phyloP scores from a whole-genome alignment of 2,888 invertebrate genomes.

The Auanema freiburgensis region DNA sequence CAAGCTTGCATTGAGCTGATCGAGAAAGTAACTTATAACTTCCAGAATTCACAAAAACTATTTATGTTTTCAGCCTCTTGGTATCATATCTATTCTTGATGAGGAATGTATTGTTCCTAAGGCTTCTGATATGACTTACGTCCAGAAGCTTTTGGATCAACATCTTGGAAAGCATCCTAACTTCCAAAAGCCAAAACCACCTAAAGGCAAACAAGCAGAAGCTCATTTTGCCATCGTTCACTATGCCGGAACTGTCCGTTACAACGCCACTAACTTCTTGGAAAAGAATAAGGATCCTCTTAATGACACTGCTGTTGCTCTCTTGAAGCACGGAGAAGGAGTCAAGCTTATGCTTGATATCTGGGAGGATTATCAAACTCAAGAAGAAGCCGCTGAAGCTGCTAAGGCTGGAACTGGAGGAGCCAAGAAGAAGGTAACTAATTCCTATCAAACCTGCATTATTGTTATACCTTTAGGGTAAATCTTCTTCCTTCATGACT shows the following conservation, averaged over 20 bases:
- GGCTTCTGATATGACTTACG: conserved; percentile 96
- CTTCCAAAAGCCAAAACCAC: conserved; percentile 86
- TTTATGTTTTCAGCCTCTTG: conserved; percentile 81
- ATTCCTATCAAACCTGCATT: too few relatives aligned
- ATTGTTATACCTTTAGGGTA: conserved; percentile 25
- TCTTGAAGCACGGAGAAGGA: conserved; percentile 61
- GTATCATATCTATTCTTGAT: conserved; percentile 99
- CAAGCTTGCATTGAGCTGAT: conserved; percentile 92
- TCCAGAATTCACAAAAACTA: background rate
- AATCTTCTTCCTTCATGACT: conserved; percentile 75
- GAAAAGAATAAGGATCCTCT: conserved; percentile 70
- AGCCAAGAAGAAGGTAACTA: conserved; percentile 51
- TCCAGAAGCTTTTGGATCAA: conserved; percentile 97
- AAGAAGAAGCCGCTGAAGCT: conserved; percentile 62
- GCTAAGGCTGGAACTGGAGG: conserved; percentile 55
- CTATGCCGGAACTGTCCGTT: conserved; percentile 89
- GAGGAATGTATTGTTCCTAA: conserved; percentile 99
- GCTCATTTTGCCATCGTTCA: conserved; percentile 98
- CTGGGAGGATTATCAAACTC: conserved; percentile 63
- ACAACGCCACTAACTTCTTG: conserved; percentile 68
- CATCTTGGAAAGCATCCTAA: conserved; percentile 92
- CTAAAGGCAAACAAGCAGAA: conserved; percentile 75
- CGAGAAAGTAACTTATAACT: conserved; percentile 74
- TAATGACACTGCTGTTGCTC: conserved; percentile 67
- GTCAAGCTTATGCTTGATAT: conserved; percentile 81